A percentile compares a stretch with the other conserved stretches of the same genome.
These are phyloP conservation scores for Alligator mississippiensis DNA, from an alignment of 2,113 vertebrate species.

Conservation along the genomic window DNA sequence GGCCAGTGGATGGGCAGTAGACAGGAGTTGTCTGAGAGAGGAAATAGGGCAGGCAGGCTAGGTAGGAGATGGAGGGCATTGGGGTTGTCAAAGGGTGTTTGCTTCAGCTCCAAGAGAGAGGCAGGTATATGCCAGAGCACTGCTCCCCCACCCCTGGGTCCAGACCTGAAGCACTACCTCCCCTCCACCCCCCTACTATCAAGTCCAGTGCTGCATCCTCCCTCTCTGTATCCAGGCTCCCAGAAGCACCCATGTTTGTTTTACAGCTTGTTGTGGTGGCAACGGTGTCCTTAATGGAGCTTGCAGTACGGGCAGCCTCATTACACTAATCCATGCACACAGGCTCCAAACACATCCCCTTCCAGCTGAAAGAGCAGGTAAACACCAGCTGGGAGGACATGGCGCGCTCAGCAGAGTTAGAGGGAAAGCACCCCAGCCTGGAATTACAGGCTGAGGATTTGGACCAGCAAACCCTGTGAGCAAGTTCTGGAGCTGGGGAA, in stretches of 20 bases:
- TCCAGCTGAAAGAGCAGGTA: rapidly evolving
- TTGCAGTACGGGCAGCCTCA: background rate
- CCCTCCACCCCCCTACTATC: rapidly evolving
- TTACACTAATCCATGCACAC: background rate
- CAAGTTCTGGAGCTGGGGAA: background rate
- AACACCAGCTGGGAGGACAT: background rate
- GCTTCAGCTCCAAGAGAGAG: background rate
- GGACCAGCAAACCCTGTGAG: background rate
- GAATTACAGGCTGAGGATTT: background rate
- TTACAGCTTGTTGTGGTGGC: rapidly evolving
- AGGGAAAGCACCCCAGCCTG: background rate
- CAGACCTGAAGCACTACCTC: background rate
- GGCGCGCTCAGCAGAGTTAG: rapidly evolving
- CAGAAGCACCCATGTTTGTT: background rate
- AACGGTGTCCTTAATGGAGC: background rate
- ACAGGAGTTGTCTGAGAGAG: rapidly evolving
- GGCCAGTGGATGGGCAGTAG: background rate
- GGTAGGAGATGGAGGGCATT: background rate
- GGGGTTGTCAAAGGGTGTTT: background rate
- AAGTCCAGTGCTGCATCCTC: rapidly evolving
- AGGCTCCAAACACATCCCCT: background rate
- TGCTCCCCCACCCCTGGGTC: background rate
- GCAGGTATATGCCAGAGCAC: rapidly evolving
- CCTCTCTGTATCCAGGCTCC: background rate
- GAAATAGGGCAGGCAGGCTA: background rate